Percentiles rank a stretch among this genome's conserved stretches.
Evolutionary conservation across 2,888 invertebrate species (phyloP).

Genomic region (Baccha elongata): DNA sequence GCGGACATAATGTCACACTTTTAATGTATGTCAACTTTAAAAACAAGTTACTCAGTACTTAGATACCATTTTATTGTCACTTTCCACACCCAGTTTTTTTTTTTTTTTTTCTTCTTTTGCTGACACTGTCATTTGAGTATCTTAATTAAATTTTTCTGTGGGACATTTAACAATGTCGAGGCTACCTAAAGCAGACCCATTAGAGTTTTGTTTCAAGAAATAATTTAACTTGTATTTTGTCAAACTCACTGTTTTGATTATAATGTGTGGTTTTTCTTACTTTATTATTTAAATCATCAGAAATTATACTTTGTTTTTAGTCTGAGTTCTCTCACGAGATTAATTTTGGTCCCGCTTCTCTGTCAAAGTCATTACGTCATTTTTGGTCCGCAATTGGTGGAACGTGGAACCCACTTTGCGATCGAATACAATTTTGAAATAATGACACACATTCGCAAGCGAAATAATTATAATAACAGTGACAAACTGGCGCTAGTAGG

Average conservation of each 20-base stretch:
- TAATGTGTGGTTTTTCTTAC: constrained; percentile 1
- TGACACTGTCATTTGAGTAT: constrained; percentile 4
- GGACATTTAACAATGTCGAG: constrained; percentile 55
- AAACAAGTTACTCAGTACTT: constrained; percentile 64
- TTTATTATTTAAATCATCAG: constrained; percentile 36
- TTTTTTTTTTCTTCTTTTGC: constrained; percentile 10
- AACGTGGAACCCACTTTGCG: constrained; percentile 21
- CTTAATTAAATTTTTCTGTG: constrained; percentile 24
- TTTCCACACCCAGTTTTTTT: constrained; percentile 64
- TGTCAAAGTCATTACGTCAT: constrained; percentile 51
- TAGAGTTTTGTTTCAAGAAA: constrained; percentile 13
- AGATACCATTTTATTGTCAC: constrained; percentile 62
- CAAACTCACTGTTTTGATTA: constrained; percentile 27
- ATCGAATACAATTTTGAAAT: constrained; percentile 30
- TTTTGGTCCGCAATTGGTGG: constrained; percentile 2
- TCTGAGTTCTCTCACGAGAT: constrained; percentile 34
- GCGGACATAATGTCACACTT: constrained; percentile 56
- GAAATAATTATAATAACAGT: constrained; percentile 1
- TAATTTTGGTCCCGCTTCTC: constrained; percentile 9
- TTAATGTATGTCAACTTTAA: constrained; percentile 62
- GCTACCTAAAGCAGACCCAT: constrained; percentile 53
- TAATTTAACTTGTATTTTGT: not conserved
- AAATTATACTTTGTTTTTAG: constrained; percentile 45
- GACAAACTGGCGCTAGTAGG: not conserved
- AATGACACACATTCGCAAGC: constrained; percentile 20